phyloP scores from a whole-genome alignment of 2,113 vertebrate genomes.

The Ranitomeya variabilis region DNA sequence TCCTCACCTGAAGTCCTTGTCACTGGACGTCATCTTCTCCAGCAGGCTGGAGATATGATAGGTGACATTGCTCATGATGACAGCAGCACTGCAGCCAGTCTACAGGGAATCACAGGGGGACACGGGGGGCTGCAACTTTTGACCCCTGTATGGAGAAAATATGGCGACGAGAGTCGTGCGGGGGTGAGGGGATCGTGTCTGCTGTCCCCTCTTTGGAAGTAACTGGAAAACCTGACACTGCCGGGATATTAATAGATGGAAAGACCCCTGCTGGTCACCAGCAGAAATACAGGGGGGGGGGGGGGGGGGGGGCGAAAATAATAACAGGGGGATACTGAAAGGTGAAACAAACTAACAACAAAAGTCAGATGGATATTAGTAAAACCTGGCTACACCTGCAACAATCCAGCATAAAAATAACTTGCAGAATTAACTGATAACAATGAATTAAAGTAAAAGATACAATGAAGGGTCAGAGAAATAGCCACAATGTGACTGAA shows the following conservation, averaged over 20 bases:
- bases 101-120: not conserved
- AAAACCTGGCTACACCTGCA: too few species aligned
- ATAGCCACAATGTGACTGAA: too few species aligned
- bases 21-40: conserved; percentile 92
- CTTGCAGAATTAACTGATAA: too few species aligned
- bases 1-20: conserved; percentile 90
- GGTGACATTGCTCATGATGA: conserved; percentile 79
- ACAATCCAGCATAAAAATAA: too few species aligned
- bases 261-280: conserved; percentile 38
- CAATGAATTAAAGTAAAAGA: too few species aligned
- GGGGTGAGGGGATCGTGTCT: conserved; percentile 57
- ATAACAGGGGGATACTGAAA: not conserved
- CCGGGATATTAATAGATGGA: conserved; percentile 47
- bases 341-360: too few species aligned
- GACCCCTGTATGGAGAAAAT: conserved; percentile 62
- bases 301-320: not conserved
- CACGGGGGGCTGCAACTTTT: conserved; percentile 38
- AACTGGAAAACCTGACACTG: conserved; percentile 72
- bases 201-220: conserved; percentile 55
- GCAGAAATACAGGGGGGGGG: conserved; percentile 18
- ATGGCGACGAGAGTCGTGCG: conserved; percentile 65
- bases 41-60: conserved; percentile 86
- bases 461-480: too few species aligned
- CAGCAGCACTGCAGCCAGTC: conserved; percentile 25
- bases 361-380: too few species aligned